Conservation (phyloP, 1,140 invertebrate species). For the Asobara japonica region DNA sequence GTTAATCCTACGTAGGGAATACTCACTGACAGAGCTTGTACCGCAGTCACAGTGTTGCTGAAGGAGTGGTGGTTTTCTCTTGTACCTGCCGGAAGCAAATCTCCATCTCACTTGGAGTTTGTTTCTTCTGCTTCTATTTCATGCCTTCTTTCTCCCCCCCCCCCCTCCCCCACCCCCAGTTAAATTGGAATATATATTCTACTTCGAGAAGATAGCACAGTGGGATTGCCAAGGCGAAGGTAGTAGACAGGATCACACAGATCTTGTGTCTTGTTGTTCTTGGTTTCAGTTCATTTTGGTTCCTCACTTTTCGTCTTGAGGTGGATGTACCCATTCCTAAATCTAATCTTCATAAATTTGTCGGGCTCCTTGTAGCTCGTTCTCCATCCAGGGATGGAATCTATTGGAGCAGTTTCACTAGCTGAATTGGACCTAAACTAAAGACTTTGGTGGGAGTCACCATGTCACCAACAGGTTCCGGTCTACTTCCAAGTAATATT, state of each 20-base stretch:
- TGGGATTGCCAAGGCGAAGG: not conserved
- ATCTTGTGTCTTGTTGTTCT: not conserved
- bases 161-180: not conserved
- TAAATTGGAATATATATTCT: conserved; percentile 12
- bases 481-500: no score
- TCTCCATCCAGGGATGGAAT: no score
- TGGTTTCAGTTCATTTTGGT: not conserved
- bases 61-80: not conserved
- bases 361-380: no score
- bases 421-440: no score
- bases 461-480: no score
- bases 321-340: not conserved
- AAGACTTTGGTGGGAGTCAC: no score
- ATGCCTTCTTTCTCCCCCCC: conserved; percentile 22
- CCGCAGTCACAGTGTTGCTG: conserved; percentile 10
- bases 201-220: not conserved
- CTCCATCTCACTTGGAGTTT: conserved; percentile 4
- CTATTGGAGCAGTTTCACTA: no score
- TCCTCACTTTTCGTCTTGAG: not conserved
- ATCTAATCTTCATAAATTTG: no score
- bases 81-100: conserved; percentile 26
- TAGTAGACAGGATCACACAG: not conserved
- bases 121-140: not conserved
- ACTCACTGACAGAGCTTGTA: not conserved
- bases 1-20: conserved; percentile 42